phyloP scores from a whole-genome alignment of 2,113 vertebrate genomes.

The Anseranas semipalmata region DNA sequence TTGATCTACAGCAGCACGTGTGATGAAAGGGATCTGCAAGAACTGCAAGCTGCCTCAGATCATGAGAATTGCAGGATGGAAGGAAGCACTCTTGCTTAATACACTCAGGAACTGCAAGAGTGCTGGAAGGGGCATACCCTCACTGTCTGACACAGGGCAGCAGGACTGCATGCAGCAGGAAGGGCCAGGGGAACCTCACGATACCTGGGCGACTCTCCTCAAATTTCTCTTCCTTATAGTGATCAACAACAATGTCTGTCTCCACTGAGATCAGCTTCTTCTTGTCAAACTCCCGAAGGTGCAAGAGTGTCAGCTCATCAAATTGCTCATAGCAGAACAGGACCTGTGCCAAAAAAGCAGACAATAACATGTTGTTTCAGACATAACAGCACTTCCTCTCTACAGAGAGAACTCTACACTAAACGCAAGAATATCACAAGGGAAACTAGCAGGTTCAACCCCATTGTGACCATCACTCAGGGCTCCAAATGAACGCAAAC shows the following conservation, averaged over 20 bases:
- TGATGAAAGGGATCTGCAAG: neutral
- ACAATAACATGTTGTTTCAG: neutral
- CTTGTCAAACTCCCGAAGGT: conserved; percentile 93
- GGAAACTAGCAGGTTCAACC: neutral
- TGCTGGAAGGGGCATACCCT: neutral
- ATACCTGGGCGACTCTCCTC: conserved; percentile 85
- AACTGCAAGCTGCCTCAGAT: neutral
- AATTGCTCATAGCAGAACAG: conserved; percentile 98
- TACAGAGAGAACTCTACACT: neutral
- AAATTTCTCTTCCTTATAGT: conserved; percentile 96
- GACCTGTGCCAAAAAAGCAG: conserved; percentile 78
- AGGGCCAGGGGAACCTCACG: neutral
- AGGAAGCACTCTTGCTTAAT: neutral
- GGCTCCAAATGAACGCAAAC: neutral
- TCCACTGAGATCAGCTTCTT: conserved; percentile 96
- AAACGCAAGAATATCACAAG: neutral
- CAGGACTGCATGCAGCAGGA: neutral
- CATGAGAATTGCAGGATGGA: neutral
- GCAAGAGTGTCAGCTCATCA: conserved; percentile 94
- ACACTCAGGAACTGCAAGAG: neutral
- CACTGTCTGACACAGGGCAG: neutral
- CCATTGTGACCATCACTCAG: neutral
- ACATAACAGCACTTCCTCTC: neutral
- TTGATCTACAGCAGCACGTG: neutral
- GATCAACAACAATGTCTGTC: conserved; percentile 96